These are phyloP conservation scores for Alloscopus bannaensis DNA, from an alignment of 2,888 invertebrate genomes.

Conservation along the genomic window DNA sequence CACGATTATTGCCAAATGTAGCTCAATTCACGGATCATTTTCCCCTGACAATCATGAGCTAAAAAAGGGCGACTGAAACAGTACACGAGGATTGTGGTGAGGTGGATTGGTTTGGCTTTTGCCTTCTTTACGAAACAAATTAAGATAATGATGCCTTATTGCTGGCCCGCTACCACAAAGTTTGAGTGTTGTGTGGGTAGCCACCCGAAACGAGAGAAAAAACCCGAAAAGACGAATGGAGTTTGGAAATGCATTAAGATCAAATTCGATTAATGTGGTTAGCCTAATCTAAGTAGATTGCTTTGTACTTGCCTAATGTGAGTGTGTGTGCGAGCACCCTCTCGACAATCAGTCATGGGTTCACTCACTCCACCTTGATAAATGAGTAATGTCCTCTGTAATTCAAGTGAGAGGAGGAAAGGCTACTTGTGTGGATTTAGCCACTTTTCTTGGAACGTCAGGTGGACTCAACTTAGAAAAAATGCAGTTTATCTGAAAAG, in stretches of 20 bases:
- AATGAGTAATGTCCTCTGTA: constrained; percentile 39
- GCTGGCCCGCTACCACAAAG: constrained; percentile 19
- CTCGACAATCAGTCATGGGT: constrained; percentile 37
- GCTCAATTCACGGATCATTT: constrained; percentile 55
- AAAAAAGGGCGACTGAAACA: constrained; percentile 26
- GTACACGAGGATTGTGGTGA: not conserved
- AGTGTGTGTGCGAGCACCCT: constrained; percentile 27
- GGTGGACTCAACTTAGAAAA: no score
- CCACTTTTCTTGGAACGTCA: constrained; percentile 31
- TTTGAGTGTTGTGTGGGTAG: constrained; percentile 3
- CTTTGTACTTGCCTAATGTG: constrained; percentile 9
- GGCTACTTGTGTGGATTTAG: constrained; percentile 21
- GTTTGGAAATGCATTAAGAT: constrained; percentile 71
- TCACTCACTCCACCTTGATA: constrained; percentile 55
- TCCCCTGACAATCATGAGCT: constrained; percentile 39
- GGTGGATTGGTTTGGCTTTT: not conserved
- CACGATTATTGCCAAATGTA: constrained; percentile 55
- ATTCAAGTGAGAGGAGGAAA: constrained; percentile 26
- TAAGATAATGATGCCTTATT: constrained; percentile 71
- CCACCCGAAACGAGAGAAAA: constrained; percentile 40
- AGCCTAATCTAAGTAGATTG: constrained; percentile 36
- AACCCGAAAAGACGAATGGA: constrained; percentile 65
- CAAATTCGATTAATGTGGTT: constrained; percentile 70
- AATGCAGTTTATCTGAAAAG: no score
- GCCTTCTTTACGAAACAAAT: constrained; percentile 59